Evolutionary conservation across 2,888 invertebrate species (phyloP).

Genomic region (Unio delphinus): DNA sequence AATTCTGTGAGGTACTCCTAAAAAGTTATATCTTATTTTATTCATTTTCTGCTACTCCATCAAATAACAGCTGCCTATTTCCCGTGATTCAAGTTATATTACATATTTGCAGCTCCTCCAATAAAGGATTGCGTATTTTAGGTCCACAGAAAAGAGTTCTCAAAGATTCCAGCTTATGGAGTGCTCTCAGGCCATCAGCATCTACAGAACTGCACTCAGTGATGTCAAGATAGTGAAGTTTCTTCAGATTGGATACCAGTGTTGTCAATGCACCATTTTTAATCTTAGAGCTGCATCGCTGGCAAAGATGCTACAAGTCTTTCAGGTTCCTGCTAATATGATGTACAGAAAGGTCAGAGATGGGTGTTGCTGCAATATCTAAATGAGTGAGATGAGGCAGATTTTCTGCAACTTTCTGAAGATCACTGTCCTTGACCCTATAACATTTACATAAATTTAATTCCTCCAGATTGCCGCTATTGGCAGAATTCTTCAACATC

Average conservation of each 20-base stretch:
- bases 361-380: slow-evolving; percentile 29
- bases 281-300: slow-evolving; percentile 30
- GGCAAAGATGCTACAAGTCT: slow-evolving; percentile 34
- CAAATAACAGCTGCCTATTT: too few species aligned
- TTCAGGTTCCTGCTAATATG: slow-evolving; percentile 43
- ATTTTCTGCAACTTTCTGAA: slow-evolving; percentile 37
- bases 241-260: slow-evolving; percentile 32
- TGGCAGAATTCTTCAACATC: slow-evolving; percentile 43
- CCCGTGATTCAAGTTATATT: too few species aligned
- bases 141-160: not conserved
- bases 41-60: too few species aligned
- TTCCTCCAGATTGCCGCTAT: slow-evolving; percentile 29
- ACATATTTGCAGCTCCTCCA: too few species aligned
- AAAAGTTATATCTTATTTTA: too few species aligned
- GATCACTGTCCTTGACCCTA: slow-evolving; percentile 37
- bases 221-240: slow-evolving; percentile 40
- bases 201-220: slow-evolving; percentile 16
- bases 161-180: not conserved
- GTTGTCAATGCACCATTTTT: slow-evolving; percentile 34
- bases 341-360: slow-evolving; percentile 53
- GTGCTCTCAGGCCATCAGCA: too few species aligned
- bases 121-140: too few species aligned
- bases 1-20: too few species aligned
- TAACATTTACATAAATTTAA: slow-evolving; percentile 53
- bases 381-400: slow-evolving; percentile 32